Evolutionary conservation across 2,888 invertebrate genomes (phyloP).

Genomic region (Calameuta idolon): DNA sequence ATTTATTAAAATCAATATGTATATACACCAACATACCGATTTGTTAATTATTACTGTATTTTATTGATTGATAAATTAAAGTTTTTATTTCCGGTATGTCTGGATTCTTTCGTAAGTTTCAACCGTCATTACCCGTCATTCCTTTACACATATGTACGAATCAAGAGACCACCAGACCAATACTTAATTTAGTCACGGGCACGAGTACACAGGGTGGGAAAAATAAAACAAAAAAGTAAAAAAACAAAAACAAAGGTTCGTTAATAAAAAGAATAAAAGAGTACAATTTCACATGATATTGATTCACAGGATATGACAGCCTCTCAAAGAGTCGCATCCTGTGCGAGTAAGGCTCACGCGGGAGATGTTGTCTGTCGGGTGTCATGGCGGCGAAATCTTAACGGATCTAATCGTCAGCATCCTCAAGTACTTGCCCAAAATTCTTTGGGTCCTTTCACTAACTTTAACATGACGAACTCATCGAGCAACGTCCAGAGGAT

Average conservation of each 20-base stretch:
- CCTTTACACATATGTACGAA: neutral
- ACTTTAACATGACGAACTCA: constrained; percentile 6
- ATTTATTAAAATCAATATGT: neutral
- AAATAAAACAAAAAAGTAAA: neutral
- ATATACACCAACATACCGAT: neutral
- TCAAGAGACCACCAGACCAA: neutral
- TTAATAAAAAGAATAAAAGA: neutral
- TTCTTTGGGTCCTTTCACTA: constrained; percentile 15
- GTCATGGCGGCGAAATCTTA: constrained; percentile 28
- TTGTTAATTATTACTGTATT: neutral
- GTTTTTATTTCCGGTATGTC: neutral
- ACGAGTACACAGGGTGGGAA: neutral
- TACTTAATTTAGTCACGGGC: neutral
- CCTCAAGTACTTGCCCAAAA: constrained; percentile 12
- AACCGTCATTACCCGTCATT: neutral
- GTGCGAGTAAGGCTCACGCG: constrained; percentile 31
- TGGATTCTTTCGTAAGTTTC: neutral
- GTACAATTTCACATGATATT: constrained; percentile 2
- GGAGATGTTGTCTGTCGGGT: constrained; percentile 33
- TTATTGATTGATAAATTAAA: neutral
- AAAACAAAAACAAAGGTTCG: neutral
- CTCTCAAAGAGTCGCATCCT: constrained; percentile 26
- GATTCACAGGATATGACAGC: constrained; percentile 27
- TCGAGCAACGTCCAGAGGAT: constrained; percentile 2
- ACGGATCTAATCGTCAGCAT: constrained; percentile 17